Percentiles rank a stretch among this genome's conserved stretches.
These are phyloP conservation scores for Dasyornis broadbenti DNA, from an alignment of 2,113 vertebrate species.

Conservation along the genomic window DNA sequence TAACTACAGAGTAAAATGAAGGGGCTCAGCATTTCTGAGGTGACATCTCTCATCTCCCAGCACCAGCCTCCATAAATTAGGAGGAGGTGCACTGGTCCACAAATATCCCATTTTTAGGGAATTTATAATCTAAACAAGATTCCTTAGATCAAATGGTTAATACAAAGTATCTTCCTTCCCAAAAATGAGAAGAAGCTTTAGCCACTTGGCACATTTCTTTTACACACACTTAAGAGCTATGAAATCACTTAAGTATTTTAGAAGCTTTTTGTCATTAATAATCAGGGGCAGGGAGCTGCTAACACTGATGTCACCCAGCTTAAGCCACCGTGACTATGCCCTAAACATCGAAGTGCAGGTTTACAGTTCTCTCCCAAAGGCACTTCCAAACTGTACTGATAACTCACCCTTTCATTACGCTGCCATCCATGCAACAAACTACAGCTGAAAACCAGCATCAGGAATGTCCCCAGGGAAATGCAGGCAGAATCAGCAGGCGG, in stretches of 20 bases:
- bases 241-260: not conserved
- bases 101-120: not conserved
- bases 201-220: not conserved
- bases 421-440: conserved; percentile 48
- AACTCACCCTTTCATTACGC: conserved; percentile 61
- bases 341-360: not conserved
- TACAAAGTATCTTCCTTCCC: not conserved
- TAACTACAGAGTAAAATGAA: not conserved
- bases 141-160: not conserved
- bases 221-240: not conserved
- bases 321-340: not conserved
- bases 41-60: not conserved
- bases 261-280: not conserved
- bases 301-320: not conserved
- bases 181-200: not conserved
- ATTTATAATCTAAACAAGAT: not conserved
- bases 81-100: not conserved
- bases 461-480: not conserved
- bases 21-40: not conserved
- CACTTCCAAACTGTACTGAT: not conserved
- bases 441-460: conserved; percentile 27
- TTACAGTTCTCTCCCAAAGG: not conserved
- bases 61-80: not conserved
- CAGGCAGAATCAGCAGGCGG: not conserved
- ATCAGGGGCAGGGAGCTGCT: not conserved